These are phyloP conservation scores for Entomyzon cyanotis DNA, from an alignment of 2,113 vertebrate species.

Conservation along the genomic window DNA sequence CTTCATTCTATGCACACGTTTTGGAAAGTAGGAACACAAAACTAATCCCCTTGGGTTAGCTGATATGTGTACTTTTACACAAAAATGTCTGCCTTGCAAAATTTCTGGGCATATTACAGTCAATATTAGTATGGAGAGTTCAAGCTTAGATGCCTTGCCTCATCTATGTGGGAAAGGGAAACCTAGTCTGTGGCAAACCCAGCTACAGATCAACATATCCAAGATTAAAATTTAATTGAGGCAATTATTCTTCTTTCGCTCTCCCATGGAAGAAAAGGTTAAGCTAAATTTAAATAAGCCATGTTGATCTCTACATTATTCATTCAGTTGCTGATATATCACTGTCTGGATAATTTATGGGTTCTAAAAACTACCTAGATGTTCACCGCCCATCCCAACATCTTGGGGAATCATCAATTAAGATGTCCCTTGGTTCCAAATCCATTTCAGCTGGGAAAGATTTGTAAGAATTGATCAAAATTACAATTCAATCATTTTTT, in stretches of 20 bases:
- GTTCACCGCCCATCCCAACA: slow-evolving; percentile 3
- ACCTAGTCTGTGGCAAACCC: not conserved
- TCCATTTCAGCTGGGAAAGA: not conserved
- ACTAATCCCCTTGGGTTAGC: not conserved
- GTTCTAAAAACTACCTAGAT: slow-evolving; percentile 49
- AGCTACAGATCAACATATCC: slow-evolving; percentile 63
- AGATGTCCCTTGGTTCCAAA: not conserved
- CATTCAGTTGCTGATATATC: slow-evolving; percentile 67
- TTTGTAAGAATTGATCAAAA: slow-evolving; percentile 20
- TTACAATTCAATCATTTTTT: slow-evolving; percentile 19
- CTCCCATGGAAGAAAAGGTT: slow-evolving; percentile 72
- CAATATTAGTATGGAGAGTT: not conserved
- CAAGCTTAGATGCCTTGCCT: not conserved
- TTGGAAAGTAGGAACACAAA: not conserved
- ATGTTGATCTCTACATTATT: slow-evolving; percentile 73
- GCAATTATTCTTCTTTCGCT: slow-evolving; percentile 71
- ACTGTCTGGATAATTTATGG: slow-evolving; percentile 68
- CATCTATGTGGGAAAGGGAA: slow-evolving; percentile 2
- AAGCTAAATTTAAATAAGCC: slow-evolving; percentile 75
- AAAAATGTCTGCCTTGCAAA: not conserved
- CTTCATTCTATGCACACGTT: not conserved
- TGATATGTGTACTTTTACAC: not conserved
- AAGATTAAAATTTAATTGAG: slow-evolving; percentile 75
- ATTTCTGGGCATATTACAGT: not conserved
- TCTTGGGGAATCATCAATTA: not conserved